These are phyloP conservation scores for Apis florea DNA, from an alignment of 1,140 invertebrate species.

Conservation along the genomic window DNA sequence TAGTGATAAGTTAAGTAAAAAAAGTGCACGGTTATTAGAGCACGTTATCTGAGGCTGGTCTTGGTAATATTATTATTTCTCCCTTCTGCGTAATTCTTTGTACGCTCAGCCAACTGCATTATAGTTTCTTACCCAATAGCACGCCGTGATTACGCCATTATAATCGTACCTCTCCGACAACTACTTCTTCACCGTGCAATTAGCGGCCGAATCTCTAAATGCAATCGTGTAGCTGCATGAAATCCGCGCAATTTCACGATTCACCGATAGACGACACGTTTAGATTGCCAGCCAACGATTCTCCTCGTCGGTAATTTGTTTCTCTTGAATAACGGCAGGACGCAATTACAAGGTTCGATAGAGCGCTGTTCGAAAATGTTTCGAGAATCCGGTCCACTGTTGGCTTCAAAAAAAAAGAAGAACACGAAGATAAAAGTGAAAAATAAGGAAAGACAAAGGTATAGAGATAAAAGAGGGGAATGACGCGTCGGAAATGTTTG, in stretches of 20 bases:
- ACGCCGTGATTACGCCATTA: constrained; percentile 56
- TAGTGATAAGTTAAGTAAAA: constrained; percentile 16
- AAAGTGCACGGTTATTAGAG: constrained; percentile 30
- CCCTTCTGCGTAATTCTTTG: constrained; percentile 32
- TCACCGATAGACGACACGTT: constrained; percentile 44
- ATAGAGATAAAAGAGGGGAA: not conserved
- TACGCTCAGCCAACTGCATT: constrained; percentile 17
- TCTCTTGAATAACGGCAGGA: constrained; percentile 14
- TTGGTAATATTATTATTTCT: constrained; percentile 45
- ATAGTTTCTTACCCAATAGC: constrained; percentile 50
- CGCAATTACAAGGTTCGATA: not conserved
- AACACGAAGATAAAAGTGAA: too few species aligned
- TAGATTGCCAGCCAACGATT: constrained; percentile 4
- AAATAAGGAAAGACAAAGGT: too few species aligned
- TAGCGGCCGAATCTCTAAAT: constrained; percentile 55
- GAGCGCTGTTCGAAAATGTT: not conserved
- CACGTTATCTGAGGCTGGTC: constrained; percentile 8
- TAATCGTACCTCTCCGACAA: constrained; percentile 56
- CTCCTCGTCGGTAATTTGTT: constrained; percentile 6
- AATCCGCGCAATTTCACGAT: constrained; percentile 57
- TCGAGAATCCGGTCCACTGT: too few species aligned
- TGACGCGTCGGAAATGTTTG: too few species aligned
- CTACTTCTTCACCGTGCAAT: constrained; percentile 59
- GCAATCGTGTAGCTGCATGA: constrained; percentile 50
- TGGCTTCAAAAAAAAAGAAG: too few species aligned